phyloP scores from a whole-genome alignment of 2,113 vertebrate genomes.

The Paratilapia polleni region DNA sequence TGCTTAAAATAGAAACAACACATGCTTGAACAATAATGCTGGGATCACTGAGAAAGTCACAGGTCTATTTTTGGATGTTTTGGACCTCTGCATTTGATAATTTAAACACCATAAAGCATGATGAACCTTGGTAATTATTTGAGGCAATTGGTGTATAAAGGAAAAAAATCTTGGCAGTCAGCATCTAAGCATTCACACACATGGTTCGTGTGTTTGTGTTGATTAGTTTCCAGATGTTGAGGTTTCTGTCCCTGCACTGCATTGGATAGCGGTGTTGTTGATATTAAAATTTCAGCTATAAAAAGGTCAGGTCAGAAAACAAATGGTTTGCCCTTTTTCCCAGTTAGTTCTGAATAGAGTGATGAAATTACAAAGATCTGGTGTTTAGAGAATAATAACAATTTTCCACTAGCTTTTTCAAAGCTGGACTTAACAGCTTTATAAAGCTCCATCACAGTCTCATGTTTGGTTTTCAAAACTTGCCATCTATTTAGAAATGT shows the following conservation, averaged over 20 bases:
- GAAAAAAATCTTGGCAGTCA: conserved; percentile 22
- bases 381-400: background rate
- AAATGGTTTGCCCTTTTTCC: background rate
- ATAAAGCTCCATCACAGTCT: background rate
- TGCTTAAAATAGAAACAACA: background rate
- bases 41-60: background rate
- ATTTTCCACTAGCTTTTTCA: background rate
- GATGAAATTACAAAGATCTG: background rate
- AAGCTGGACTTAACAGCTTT: background rate
- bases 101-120: background rate
- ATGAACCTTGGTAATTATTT: conserved; percentile 16
- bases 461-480: background rate
- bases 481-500: background rate
- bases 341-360: background rate
- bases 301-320: background rate
- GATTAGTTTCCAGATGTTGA: conserved; percentile 60
- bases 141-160: conserved; percentile 17
- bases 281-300: conserved; percentile 38
- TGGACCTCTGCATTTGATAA: background rate
- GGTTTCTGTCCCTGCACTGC: conserved; percentile 14
- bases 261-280: conserved; percentile 33
- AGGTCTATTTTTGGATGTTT: background rate
- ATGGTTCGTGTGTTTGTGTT: conserved; percentile 50
- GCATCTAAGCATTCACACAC: conserved; percentile 25
- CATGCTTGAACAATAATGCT: background rate